Evolutionary conservation across 2,888 invertebrate species (phyloP).

Genomic region (Drosophila kanekoi): DNA sequence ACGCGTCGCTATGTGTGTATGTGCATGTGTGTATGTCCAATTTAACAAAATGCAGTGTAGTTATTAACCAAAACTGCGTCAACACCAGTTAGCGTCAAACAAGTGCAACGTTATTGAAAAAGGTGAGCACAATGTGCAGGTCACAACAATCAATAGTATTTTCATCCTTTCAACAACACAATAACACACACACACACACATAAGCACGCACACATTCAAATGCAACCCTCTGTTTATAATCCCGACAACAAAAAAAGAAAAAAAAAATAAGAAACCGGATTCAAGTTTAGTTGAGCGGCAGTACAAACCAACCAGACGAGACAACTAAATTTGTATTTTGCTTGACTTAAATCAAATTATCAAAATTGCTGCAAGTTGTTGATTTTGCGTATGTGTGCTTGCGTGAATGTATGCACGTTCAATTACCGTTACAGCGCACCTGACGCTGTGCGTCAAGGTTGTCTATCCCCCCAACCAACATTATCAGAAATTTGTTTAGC

Average conservation of each 20-base stretch:
- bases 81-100: slow-evolving; percentile 12
- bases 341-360: slow-evolving; percentile 44
- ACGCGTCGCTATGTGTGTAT: slow-evolving; percentile 23
- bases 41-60: slow-evolving; percentile 25
- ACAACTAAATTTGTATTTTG: slow-evolving; percentile 38
- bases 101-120: slow-evolving; percentile 28
- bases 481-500: slow-evolving; percentile 30
- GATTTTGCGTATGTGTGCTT: not conserved
- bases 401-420: slow-evolving; percentile 4
- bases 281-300: slow-evolving; percentile 48
- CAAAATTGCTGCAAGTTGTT: slow-evolving; percentile 18
- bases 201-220: slow-evolving; percentile 19
- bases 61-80: slow-evolving; percentile 4
- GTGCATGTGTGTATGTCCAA: slow-evolving; percentile 6
- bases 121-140: slow-evolving; percentile 40
- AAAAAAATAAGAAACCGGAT: slow-evolving; percentile 42
- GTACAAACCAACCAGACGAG: slow-evolving; percentile 33
- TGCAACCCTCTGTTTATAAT: slow-evolving; percentile 56
- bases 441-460: slow-evolving; percentile 50
- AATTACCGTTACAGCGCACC: slow-evolving; percentile 54
- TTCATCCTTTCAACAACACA: slow-evolving; percentile 24
- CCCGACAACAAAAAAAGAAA: slow-evolving; percentile 23
- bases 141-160: slow-evolving; percentile 54
- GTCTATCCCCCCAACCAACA: slow-evolving; percentile 10
- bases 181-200: slow-evolving; percentile 7